These are phyloP conservation scores for Creontiades dilutus DNA, from an alignment of 2,888 invertebrate genomes.

Conservation along the genomic window DNA sequence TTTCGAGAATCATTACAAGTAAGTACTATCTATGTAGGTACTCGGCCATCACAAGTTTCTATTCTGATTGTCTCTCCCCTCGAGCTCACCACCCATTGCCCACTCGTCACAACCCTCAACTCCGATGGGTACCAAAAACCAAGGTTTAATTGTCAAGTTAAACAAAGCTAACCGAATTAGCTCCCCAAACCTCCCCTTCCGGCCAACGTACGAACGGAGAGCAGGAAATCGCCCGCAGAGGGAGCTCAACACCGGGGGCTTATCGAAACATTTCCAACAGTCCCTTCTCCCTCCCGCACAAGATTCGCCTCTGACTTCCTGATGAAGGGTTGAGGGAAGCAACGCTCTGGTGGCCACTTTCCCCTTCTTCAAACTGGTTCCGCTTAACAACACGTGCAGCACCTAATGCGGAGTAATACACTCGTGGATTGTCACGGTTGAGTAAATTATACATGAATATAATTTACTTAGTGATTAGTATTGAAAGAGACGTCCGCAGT, in stretches of 20 bases:
- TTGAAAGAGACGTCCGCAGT: too few relatives aligned
- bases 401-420: too few relatives aligned
- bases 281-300: background rate
- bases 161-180: constrained; percentile 11
- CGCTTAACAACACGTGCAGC: background rate
- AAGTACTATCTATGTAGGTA: too few relatives aligned
- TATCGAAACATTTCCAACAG: background rate
- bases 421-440: too few relatives aligned
- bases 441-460: too few relatives aligned
- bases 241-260: background rate
- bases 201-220: constrained; percentile 1
- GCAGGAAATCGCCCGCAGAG: background rate
- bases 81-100: too few relatives aligned
- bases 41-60: too few relatives aligned
- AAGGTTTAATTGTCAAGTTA: constrained; percentile 21
- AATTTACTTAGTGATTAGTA: too few relatives aligned
- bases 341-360: background rate
- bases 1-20: too few relatives aligned
- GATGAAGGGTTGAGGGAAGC: background rate
- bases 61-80: too few relatives aligned
- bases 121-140: background rate
- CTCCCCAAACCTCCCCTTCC: background rate
- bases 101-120: background rate
- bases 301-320: background rate
- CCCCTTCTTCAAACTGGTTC: background rate